Conservation (phyloP, 2,888 invertebrate genomes). For the Unio pictorum region DNA sequence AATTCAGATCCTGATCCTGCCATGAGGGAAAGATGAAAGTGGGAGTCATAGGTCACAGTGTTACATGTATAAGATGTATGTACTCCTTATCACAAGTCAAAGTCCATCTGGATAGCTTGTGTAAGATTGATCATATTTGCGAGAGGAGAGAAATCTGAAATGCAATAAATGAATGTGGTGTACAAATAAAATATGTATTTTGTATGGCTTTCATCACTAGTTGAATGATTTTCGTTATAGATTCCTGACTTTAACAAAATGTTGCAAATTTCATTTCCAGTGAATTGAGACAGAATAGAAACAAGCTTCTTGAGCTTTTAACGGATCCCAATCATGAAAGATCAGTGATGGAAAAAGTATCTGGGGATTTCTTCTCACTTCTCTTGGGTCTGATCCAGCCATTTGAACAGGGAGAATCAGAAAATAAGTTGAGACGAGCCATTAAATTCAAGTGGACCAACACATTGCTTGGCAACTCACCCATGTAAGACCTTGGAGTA, state of each 20-base stretch:
- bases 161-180: too few relatives aligned
- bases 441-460: slow-evolving; percentile 69
- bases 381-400: slow-evolving; percentile 76
- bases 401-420: slow-evolving; percentile 70
- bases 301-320: slow-evolving; percentile 74
- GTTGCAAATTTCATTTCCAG: slow-evolving; percentile 66
- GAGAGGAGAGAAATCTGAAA: too few relatives aligned
- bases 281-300: slow-evolving; percentile 75
- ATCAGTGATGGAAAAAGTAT: slow-evolving; percentile 74
- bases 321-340: slow-evolving; percentile 76
- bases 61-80: too few relatives aligned
- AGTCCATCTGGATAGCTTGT: too few relatives aligned
- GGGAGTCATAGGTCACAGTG: too few relatives aligned
- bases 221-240: not conserved
- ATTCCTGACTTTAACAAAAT: not conserved
- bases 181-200: not conserved
- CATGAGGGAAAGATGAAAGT: too few relatives aligned
- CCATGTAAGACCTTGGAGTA: slow-evolving; percentile 72
- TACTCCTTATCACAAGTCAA: too few relatives aligned
- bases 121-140: too few relatives aligned
- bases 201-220: too few relatives aligned
- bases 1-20: too few relatives aligned
- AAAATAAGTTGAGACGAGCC: slow-evolving; percentile 76
- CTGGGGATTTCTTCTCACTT: slow-evolving; percentile 75
- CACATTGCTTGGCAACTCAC: slow-evolving; percentile 72